Percentiles rank a stretch among this genome's conserved stretches.
Conservation (phyloP, 1,140 invertebrate species). For the Caenorhabditis briggsae region DNA sequence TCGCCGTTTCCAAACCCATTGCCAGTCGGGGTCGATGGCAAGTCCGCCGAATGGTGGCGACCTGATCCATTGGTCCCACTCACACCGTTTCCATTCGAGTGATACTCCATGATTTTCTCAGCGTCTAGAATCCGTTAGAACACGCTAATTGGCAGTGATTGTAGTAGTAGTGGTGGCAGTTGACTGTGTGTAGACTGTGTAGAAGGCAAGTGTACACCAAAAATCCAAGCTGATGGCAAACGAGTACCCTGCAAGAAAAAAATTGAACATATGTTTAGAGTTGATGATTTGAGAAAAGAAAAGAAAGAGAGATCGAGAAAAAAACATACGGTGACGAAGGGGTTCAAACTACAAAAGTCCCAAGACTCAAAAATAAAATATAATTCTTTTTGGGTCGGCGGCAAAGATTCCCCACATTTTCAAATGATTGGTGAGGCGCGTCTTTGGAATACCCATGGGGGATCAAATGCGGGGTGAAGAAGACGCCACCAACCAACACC, state of each 20-base stretch:
- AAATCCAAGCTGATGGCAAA: constrained; percentile 28
- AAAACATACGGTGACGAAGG: neutral
- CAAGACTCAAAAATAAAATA: neutral
- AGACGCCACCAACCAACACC: neutral
- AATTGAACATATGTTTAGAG: neutral
- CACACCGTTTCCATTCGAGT: constrained; percentile 19
- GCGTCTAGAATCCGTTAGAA: neutral
- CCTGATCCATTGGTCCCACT: constrained; percentile 18
- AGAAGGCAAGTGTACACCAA: neutral
- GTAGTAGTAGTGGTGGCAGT: neutral
- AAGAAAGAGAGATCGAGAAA: neutral
- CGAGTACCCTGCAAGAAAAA: constrained; percentile 17
- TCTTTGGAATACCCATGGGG: constrained; percentile 14
- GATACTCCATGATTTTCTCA: constrained; percentile 12
- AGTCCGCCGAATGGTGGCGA: neutral
- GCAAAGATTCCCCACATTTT: constrained; percentile 6
- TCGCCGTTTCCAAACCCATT: constrained; percentile 1
- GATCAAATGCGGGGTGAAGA: constrained; percentile 32
- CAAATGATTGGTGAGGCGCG: constrained; percentile 31
- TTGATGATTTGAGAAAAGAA: neutral
- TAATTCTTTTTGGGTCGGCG: neutral
- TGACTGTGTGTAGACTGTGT: neutral
- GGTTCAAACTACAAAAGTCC: constrained; percentile 22
- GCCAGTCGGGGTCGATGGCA: neutral
- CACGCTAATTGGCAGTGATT: neutral